Evolutionary conservation across 30 jellyfish, hydroid and myxozoan genomes (phyloP), one percentile per base, ranked within the genome.

Genomic region (Euphysa ruthae): DNA sequence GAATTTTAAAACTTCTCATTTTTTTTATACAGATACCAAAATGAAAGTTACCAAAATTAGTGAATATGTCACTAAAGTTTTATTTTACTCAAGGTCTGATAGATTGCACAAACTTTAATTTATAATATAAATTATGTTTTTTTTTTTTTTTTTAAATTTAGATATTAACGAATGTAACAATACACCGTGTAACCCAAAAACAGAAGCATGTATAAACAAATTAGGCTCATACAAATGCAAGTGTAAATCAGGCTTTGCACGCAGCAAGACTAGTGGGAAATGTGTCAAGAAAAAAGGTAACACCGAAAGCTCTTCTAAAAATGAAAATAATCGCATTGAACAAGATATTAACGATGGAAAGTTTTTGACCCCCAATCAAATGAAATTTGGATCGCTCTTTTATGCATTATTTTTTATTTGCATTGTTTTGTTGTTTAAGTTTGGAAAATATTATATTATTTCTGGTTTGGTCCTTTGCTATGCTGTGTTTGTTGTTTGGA

Each of bases 81-180:
- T n/a, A n/a, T n/a, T n/a, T n/a, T n/a, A n/a, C n/a, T n/a, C n/a
- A n/a, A n/a, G n/a, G n/a, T n/a, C n/a, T n/a, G n/a, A n/a, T n/a
- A n/a, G n/a, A n/a, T n/a, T n/a, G n/a, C n/a, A n/a, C n/a, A n/a
- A n/a, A n/a, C n/a, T n/a, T n/a, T n/a, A n/a, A n/a, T n/a, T n/a
- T n/a, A n/a, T n/a, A n/a, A n/a, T n/a, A n/a, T n/a, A n/a, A n/a
- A n/a, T n/a, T n/a, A n/a, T n/a, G n/a, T n/a, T n/a, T n/a, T n/a
- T n/a, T 2, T 46, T 46, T 46, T 46, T 46, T 3, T 66, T 43
- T 68, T 15, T 32, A 38, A 0, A 43, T 46, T 3, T 69, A 86
- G 96, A 86, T 72, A 56, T 86, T 2, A 76, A 86, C 66, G 96
- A 86, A 79, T 86, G 96, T 66, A 16, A 8, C n/a, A 60, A 52